Evolutionary conservation across 2,888 invertebrate species (phyloP), one percentile per base, ranked within the genome.

Genomic region (Apotomis betuletana): DNA sequence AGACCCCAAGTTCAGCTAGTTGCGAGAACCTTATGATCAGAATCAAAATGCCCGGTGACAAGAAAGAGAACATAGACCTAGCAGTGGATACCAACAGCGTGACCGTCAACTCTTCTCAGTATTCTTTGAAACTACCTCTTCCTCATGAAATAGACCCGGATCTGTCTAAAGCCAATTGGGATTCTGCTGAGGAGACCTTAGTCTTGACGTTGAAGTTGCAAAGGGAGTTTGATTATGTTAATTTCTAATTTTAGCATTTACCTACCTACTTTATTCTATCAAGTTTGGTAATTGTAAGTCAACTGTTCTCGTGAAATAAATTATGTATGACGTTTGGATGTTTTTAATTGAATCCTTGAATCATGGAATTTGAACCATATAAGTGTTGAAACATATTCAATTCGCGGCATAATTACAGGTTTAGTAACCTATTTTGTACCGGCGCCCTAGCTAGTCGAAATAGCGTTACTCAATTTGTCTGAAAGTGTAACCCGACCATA

Each of bases 21-120:
- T 98, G 98, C 89, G 98, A 98, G 87, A 96, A 97, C 86, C 95
- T 98, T 89, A 94, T 97, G n/a, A 92, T 98, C 38, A 94, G 94
- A 74, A 94, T 98, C 13, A 91, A 95, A 78, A 90, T 98, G 85
- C 96, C 97, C 0, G 96, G 95, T 3, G 97, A 98, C 83, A 94
- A 94, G 74, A 95, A 94, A 59, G 95, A 96, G 77, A 96, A 96
- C 81, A 95, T 98, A 73, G 95, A 96, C 76, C 90, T 98, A 59
- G 95, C 95, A 74, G 95, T 96, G 4, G 93, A 94, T 12, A 92
- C 94, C 51, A 92, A 89, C 9, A 94, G 94, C 74, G 86, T 97
- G 36, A 95, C 95, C 72, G 88, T 97, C 49, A 89, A 91, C 71
- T 95, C 96, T 0, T 94, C 95, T 0, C 94, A 94, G 68, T 96